These are phyloP conservation scores for Sericinus montela DNA, from an alignment of 2,888 invertebrate genomes.

Conservation along the genomic window DNA sequence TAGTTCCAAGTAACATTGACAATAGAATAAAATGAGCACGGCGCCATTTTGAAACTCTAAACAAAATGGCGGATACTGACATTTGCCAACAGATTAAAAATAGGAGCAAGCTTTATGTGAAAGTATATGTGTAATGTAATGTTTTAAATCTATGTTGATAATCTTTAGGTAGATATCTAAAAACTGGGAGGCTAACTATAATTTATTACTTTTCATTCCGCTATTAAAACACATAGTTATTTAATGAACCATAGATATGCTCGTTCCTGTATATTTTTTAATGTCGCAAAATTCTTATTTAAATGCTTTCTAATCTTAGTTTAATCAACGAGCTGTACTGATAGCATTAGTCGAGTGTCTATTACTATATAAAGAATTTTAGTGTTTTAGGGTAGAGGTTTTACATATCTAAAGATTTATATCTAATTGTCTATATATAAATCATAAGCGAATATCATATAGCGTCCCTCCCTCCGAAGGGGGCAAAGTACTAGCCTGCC, in stretches of 20 bases:
- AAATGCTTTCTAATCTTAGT: constrained; percentile 2
- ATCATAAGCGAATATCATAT: background rate
- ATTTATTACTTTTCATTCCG: constrained; percentile 44
- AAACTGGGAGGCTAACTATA: constrained; percentile 33
- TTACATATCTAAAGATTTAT: constrained; percentile 20
- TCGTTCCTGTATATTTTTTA: constrained; percentile 36
- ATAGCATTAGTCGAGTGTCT: background rate
- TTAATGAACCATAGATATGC: constrained; percentile 35
- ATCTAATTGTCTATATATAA: constrained; percentile 2
- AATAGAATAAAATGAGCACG: background rate
- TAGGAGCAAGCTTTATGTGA: background rate
- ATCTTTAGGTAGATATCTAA: constrained; percentile 25
- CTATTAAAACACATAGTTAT: constrained; percentile 21
- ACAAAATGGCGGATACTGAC: constrained; percentile 6
- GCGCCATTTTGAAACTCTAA: constrained; percentile 2
- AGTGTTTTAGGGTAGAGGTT: constrained; percentile 12
- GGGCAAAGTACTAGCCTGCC: constrained; percentile 3
- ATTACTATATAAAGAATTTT: constrained; percentile 2
- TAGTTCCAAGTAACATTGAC: background rate
- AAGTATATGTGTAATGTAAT: background rate
- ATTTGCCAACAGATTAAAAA: constrained; percentile 8
- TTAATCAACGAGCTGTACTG: background rate
- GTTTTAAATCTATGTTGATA: constrained; percentile 5
- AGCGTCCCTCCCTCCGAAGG: background rate
- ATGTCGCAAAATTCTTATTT: constrained; percentile 1